A percentile compares a stretch with the other conserved stretches of the same genome.
Conservation (phyloP, 2,113 vertebrate species). For the Amia ocellicauda region DNA sequence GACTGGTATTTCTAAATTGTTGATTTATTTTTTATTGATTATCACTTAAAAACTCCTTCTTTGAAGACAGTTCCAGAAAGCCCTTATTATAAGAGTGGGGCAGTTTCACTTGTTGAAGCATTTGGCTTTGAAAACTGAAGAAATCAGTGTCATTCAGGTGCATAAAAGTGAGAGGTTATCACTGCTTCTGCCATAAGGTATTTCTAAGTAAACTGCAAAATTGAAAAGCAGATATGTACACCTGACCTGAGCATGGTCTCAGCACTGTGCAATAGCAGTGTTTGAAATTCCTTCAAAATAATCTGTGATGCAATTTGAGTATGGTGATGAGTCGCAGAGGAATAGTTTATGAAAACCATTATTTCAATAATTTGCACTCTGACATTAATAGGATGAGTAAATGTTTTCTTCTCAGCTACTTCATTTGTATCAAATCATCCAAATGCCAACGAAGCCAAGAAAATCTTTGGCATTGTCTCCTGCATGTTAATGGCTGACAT, state of each 20-base stretch:
- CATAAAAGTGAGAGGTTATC: neutral
- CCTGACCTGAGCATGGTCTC: slow-evolving; percentile 15
- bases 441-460: slow-evolving; percentile 55
- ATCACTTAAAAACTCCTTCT: too few species aligned
- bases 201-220: neutral
- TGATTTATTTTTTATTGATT: too few species aligned
- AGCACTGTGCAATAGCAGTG: slow-evolving; percentile 23
- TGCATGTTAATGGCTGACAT: slow-evolving; percentile 42
- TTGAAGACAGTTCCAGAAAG: too few species aligned
- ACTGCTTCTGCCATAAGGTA: neutral
- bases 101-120: too few species aligned
- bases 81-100: too few species aligned
- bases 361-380: slow-evolving; percentile 54
- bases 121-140: too few species aligned
- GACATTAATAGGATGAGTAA: slow-evolving; percentile 66
- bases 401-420: slow-evolving; percentile 52
- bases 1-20: too few species aligned
- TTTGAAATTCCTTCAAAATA: slow-evolving; percentile 47
- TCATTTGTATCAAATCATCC: slow-evolving; percentile 62
- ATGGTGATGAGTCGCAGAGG: slow-evolving; percentile 45
- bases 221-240: too few species aligned
- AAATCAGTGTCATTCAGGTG: too few species aligned
- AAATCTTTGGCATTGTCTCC: slow-evolving; percentile 47
- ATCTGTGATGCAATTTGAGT: slow-evolving; percentile 46
- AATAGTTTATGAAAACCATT: slow-evolving; percentile 52